A percentile compares a stretch with the other conserved stretches of the same genome.
phyloP scores from a whole-genome alignment of 2,113 vertebrate genomes.

The Onychorhynchus coronatus region DNA sequence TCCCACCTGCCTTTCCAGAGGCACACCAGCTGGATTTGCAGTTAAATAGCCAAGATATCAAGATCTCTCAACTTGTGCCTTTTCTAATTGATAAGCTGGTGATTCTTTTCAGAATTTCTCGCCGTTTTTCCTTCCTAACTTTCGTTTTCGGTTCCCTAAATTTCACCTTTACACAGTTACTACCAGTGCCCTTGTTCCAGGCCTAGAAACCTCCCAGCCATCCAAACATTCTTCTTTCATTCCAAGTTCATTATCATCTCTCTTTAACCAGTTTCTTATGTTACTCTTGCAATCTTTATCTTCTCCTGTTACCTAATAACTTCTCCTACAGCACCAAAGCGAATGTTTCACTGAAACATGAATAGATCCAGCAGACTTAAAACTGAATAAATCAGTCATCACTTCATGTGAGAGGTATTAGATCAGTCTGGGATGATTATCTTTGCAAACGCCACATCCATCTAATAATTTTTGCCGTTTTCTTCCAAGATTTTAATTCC shows the following conservation, averaged over 20 bases:
- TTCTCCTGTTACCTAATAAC: neutral
- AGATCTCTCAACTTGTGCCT: neutral
- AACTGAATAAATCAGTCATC: conserved; percentile 11
- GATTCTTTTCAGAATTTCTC: neutral
- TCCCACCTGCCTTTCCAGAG: neutral
- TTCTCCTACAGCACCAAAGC: neutral
- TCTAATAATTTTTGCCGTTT: neutral
- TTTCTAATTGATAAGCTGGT: neutral
- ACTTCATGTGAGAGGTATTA: neutral
- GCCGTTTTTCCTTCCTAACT: neutral
- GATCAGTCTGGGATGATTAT: neutral
- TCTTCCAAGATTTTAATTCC: neutral
- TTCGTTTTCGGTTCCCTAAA: neutral
- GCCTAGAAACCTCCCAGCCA: neutral
- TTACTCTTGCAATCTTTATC: neutral
- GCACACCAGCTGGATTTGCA: neutral
- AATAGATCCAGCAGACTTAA: neutral
- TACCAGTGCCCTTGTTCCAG: neutral
- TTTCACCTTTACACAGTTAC: neutral
- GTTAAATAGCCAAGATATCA: neutral
- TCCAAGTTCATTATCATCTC: neutral
- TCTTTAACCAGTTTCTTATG: neutral
- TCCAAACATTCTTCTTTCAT: neutral
- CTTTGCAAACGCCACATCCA: neutral
- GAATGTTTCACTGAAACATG: neutral